Conservation (phyloP, 2,888 invertebrate genomes). For the Watsonalla cultraria region DNA sequence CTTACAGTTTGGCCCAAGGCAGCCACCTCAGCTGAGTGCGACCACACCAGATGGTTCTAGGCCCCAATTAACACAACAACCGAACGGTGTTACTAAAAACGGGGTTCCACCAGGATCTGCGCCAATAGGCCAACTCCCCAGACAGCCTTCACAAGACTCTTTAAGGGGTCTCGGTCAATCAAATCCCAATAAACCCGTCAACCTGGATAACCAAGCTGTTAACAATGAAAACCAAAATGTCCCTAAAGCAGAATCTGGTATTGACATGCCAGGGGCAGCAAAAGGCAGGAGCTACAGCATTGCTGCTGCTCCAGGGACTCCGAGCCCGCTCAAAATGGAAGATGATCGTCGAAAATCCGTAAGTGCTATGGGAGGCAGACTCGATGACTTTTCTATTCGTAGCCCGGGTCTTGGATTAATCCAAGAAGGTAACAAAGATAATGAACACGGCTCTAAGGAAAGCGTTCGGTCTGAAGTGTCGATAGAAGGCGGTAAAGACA, state of each 20-base stretch:
- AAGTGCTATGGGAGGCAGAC: constrained; percentile 64
- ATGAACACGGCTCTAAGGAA: constrained; percentile 62
- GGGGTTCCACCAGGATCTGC: constrained; percentile 30
- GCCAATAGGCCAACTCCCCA: constrained; percentile 41
- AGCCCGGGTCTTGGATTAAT: constrained; percentile 66
- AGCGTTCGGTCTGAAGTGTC: constrained; percentile 58
- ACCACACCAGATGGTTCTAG: constrained; percentile 58
- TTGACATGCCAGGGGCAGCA: constrained; percentile 59
- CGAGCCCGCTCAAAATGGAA: constrained; percentile 61
- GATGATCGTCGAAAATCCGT: constrained; percentile 75
- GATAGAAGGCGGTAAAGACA: constrained; percentile 45
- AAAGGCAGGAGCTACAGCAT: constrained; percentile 77
- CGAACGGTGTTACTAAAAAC: constrained; percentile 52
- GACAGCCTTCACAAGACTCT: constrained; percentile 67
- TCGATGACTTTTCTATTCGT: constrained; percentile 57
- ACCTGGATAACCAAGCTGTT: constrained; percentile 65
- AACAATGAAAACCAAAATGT: constrained; percentile 50
- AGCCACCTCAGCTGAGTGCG: constrained; percentile 47
- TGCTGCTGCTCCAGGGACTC: constrained; percentile 69
- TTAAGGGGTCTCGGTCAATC: constrained; percentile 56
- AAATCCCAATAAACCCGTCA: constrained; percentile 61
- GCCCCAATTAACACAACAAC: constrained; percentile 38
- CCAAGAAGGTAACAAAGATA: constrained; percentile 70
- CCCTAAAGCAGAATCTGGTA: constrained; percentile 54
- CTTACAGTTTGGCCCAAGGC: constrained; percentile 72